Conservation (phyloP, 1,140 invertebrate genomes). For the Solenopsis invicta region DNA sequence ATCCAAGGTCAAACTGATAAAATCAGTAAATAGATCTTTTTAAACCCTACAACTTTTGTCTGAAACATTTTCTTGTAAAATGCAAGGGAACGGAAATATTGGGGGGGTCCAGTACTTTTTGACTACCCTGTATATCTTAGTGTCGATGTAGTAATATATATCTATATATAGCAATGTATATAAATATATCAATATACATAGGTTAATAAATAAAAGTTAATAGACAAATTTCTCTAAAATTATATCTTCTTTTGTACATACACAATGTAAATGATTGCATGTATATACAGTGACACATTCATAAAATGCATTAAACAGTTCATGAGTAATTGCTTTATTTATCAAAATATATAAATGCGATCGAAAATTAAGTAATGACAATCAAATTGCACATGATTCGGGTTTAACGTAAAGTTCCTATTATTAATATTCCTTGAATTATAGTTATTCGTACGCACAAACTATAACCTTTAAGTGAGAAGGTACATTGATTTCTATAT, state of each 20-base stretch:
- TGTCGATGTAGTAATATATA: no score
- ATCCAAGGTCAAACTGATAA: no score
- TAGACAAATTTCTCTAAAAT: background rate
- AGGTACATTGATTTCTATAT: slow-evolving; percentile 38
- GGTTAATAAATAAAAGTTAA: background rate
- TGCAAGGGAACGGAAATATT: no score
- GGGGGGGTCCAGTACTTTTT: no score
- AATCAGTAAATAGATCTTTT: no score
- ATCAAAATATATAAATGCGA: background rate
- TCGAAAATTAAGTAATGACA: background rate
- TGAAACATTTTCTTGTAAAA: no score
- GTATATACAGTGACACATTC: background rate
- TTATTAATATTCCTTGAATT: slow-evolving; percentile 33
- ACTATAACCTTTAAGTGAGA: background rate
- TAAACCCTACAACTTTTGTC: no score
- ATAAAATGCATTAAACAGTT: slow-evolving; percentile 16
- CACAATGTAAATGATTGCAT: background rate
- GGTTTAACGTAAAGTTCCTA: slow-evolving; percentile 6
- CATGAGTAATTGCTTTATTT: slow-evolving; percentile 5
- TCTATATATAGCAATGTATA: no score
- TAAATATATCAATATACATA: background rate
- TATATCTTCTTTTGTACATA: background rate
- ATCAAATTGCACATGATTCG: background rate
- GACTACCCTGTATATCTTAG: no score
- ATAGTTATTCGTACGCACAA: background rate